phyloP scores from a whole-genome alignment of 2,113 vertebrate genomes.

The Recurvirostra avosetta region DNA sequence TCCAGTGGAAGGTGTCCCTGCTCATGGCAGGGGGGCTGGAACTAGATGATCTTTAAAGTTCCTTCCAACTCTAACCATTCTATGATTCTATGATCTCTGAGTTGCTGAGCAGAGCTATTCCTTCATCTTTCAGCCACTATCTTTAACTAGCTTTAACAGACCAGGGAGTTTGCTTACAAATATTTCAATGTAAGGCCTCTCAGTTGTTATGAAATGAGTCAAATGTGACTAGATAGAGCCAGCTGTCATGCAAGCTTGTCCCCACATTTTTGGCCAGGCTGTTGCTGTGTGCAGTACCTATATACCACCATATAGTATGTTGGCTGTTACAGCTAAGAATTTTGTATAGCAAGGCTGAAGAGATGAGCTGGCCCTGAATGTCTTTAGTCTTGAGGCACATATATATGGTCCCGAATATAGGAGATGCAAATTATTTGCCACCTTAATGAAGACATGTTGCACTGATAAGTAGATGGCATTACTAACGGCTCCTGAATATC shows the following conservation, averaged over 20 bases:
- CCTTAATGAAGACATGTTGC: neutral
- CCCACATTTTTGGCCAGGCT: slow-evolving; percentile 5
- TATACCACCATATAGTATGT: neutral
- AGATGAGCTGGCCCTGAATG: neutral
- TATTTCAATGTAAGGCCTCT: slow-evolving; percentile 51
- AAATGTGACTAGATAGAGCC: slow-evolving; percentile 35
- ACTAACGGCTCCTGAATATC: neutral
- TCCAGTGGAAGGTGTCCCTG: too few species aligned
- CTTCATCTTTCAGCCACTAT: neutral
- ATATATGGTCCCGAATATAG: neutral
- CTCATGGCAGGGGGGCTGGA: too few species aligned
- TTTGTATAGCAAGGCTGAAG: neutral
- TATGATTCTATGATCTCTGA: neutral
- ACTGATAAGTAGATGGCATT: accelerated
- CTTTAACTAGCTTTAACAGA: neutral
- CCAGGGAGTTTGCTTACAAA: slow-evolving; percentile 37
- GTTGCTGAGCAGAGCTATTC: neutral
- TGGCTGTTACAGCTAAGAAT: neutral
- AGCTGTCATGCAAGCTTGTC: slow-evolving; percentile 41
- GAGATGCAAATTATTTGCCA: neutral
- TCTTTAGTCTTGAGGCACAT: neutral
- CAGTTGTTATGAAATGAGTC: slow-evolving; percentile 44
- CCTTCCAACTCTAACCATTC: neutral
- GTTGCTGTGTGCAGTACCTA: neutral
- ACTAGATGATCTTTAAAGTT: neutral